These are phyloP conservation scores for Patella pellucida DNA, from an alignment of 2,888 invertebrate genomes.

Conservation along the genomic window DNA sequence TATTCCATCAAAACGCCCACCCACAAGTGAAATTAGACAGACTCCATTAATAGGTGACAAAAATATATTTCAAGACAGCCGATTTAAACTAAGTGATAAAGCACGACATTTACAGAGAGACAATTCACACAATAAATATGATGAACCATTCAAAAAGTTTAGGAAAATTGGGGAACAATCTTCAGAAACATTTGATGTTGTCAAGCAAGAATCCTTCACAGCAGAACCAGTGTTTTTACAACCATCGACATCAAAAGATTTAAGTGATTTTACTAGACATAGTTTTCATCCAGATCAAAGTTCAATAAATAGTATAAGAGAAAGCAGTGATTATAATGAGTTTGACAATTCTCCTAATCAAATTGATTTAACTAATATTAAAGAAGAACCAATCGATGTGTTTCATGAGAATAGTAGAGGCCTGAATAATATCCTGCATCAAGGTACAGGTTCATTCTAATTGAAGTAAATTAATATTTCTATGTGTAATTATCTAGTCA, in stretches of 20 bases:
- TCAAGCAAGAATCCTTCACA: conserved; percentile 4
- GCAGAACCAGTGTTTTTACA: conserved; percentile 9
- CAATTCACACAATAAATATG: neutral
- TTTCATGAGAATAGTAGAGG: neutral
- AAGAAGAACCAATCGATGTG: conserved; percentile 1
- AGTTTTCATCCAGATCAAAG: neutral
- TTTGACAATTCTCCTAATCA: neutral
- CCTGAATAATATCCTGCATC: neutral
- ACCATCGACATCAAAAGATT: neutral
- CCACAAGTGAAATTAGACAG: too few species aligned
- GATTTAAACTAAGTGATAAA: neutral
- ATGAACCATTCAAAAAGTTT: neutral
- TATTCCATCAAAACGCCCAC: neutral
- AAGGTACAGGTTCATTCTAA: neutral
- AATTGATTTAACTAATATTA: conserved; percentile 2
- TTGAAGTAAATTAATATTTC: neutral
- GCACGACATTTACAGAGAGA: neutral
- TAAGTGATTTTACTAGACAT: neutral
- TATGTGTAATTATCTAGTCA: too few species aligned
- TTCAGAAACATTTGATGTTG: neutral
- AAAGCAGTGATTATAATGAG: neutral
- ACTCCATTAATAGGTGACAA: too few species aligned
- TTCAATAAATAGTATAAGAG: neutral
- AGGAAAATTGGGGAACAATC: neutral
- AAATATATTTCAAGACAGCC: neutral